Conservation (phyloP, 2,888 invertebrate species). For the Enoplolaimus lenunculus region DNA sequence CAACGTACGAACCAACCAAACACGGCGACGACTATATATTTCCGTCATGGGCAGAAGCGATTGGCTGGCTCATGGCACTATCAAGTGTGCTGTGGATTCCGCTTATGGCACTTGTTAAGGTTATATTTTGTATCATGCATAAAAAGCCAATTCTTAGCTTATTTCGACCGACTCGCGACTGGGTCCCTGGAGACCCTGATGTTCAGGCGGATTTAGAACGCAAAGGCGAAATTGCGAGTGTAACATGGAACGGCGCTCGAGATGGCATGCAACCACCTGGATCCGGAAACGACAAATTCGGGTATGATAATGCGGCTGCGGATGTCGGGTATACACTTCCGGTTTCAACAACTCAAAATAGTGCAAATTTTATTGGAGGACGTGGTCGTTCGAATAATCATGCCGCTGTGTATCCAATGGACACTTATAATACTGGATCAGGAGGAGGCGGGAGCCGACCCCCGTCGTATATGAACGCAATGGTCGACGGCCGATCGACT, state of each 20-base stretch:
- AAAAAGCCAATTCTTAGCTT: neutral
- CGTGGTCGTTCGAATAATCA: too few relatives aligned
- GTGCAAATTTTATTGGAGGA: too few relatives aligned
- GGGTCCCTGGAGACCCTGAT: neutral
- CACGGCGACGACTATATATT: constrained; percentile 19
- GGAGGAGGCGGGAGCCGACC: neutral
- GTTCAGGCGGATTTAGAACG: neutral
- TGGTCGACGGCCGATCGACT: neutral
- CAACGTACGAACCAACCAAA: neutral
- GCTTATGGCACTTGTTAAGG: neutral
- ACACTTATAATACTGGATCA: neutral
- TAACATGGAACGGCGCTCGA: neutral
- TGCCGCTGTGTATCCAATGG: neutral
- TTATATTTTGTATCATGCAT: neutral
- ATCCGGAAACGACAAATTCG: neutral
- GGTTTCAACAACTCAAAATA: neutral
- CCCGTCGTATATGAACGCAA: neutral
- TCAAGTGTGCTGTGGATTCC: constrained; percentile 16
- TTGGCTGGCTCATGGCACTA: constrained; percentile 18
- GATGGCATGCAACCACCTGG: neutral
- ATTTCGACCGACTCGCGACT: neutral
- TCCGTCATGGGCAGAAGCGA: constrained; percentile 19
- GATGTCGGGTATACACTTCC: neutral
- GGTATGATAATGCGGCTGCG: neutral
- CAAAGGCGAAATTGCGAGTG: neutral